A percentile compares a stretch with the other conserved stretches of the same genome.
Evolutionary conservation across 2,113 vertebrate genomes (phyloP).

Genomic region (Mus musculus): GRCm39 chr5:62259501-62260000

Average conservation of each 20-base stretch:
- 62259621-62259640: not conserved
- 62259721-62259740: too few species aligned
- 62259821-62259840: too few species aligned
- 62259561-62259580: too few species aligned
- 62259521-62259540: not conserved
- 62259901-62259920: not conserved
- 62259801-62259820: too few species aligned
- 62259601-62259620: not conserved
- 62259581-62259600: not conserved
- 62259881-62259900: not conserved
- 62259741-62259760: not conserved
- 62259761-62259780: not conserved
- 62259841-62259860: not conserved
- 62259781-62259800: rapidly evolving
- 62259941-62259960: not conserved
- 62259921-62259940: not conserved
- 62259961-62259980: constrained; percentile 55
- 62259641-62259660: too few species aligned
- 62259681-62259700: not conserved
- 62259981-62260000: constrained; percentile 49
- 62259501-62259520: not conserved
- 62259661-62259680: not conserved
- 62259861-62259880: not conserved
- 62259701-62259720: not conserved
- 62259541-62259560: not conserved